A percentile compares a stretch with the other conserved stretches of the same genome.
These are phyloP conservation scores for Matsumyia berberina DNA, from an alignment of 2,888 invertebrate species.

Conservation along the genomic window DNA sequence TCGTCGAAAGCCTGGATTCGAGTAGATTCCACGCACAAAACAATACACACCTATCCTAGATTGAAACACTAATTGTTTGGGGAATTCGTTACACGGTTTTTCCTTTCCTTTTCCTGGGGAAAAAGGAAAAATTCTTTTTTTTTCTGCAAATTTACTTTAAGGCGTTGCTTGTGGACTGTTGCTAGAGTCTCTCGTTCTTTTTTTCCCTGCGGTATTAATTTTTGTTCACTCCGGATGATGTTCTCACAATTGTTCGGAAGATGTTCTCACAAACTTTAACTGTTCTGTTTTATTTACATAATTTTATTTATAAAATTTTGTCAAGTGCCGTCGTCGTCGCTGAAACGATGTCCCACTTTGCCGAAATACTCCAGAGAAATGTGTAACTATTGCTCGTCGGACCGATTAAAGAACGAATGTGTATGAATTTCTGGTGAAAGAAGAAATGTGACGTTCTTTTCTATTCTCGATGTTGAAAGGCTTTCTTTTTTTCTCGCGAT, in stretches of 20 bases:
- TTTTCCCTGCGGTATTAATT: background rate
- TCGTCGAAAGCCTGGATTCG: background rate
- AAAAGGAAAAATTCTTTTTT: slow-evolving; percentile 5
- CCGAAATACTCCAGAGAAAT: background rate
- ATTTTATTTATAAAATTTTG: slow-evolving; percentile 2
- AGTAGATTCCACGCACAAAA: background rate
- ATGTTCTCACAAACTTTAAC: background rate
- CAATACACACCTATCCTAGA: slow-evolving; percentile 13
- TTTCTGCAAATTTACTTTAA: slow-evolving; percentile 6
- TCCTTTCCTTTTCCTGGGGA: background rate
- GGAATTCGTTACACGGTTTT: too few species aligned
- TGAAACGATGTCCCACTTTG: background rate
- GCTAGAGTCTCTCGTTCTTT: background rate
- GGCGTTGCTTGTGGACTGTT: slow-evolving; percentile 22
- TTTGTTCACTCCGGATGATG: background rate
- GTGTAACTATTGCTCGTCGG: slow-evolving; percentile 2
- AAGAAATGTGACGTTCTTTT: slow-evolving; percentile 46
- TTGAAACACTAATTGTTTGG: too few species aligned
- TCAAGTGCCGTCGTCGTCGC: background rate
- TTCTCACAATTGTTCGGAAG: background rate
- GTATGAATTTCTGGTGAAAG: slow-evolving; percentile 31
- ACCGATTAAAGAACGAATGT: slow-evolving; percentile 29
- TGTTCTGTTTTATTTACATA: slow-evolving; percentile 7
- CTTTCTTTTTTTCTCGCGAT: slow-evolving; percentile 40
- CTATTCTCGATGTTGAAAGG: slow-evolving; percentile 32